Evolutionary conservation across 2,797 vertebrate species (phyloP), one percentile per base, ranked within the genome.

Genomic region (Sebastes trivittatus): DNA sequence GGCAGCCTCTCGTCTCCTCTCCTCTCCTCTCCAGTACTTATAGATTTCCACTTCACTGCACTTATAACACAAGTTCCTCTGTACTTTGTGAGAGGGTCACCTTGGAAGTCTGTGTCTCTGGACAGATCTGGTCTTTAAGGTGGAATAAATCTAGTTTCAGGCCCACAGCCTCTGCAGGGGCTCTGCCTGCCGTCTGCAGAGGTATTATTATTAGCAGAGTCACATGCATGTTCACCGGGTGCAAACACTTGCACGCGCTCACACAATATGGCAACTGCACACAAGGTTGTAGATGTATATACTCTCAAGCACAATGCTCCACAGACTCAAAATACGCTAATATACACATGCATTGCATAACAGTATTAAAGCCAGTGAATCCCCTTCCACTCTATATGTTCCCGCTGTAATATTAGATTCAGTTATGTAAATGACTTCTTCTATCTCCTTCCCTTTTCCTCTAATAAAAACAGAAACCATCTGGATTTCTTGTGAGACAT

Each of bases 141-240:
- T 80, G 82, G 83, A 88, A 90, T 89, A 85, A 84, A 88, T 90
- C 10, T 80, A 84, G 71, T 83, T 89, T 63, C 30, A 81, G 79
- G 34, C 63, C 65, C 79, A 66, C 20, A 72, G 67, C 77, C 89
- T 87, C 90, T 81, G 80, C 84, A 83, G 84, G 84, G 76, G 79
- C 72, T 81, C 77, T 70, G 79, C 61, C 62, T 82, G 84, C 78
- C 79, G 85, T 64, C 80, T 78, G 80, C 77, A 78, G 73, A 61
- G 23, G 6, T 72, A 80, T 88, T 83, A 84, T 88, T 90, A 84
- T 88, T 90, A 87, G 54, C 66, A 34, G 68, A 60, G 68, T 80
- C 86, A 74, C 87, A 77, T 49, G 65, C 55, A 61, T 58, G 18
- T 29, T 54, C 58, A 66, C 32, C 18, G 72, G 60, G 52, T 77